Percentiles rank a stretch among this genome's conserved stretches.
Evolutionary conservation across 2,113 vertebrate genomes (phyloP).

Genomic region (Scomber scombrus): DNA sequence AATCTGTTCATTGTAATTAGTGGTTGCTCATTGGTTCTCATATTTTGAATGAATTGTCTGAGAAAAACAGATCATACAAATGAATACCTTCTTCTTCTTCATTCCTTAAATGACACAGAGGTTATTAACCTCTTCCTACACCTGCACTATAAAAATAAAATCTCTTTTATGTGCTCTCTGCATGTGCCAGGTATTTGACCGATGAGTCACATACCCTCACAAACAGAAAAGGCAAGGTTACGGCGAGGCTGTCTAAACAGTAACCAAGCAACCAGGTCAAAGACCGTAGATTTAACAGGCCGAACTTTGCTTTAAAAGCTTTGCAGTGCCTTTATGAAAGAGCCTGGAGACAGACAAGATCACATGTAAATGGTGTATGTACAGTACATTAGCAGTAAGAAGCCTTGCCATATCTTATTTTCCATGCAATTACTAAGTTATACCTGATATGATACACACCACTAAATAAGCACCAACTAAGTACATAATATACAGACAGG

Average conservation of each 20-base stretch:
- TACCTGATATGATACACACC: not conserved
- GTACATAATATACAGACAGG: not conserved
- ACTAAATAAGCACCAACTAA: not conserved
- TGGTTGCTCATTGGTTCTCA: not conserved
- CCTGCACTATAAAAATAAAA: conserved; percentile 47
- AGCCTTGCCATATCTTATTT: too few relatives aligned
- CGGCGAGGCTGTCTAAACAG: conserved; percentile 72
- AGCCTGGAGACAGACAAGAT: not conserved
- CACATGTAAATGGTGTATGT: not conserved
- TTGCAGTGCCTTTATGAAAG: not conserved
- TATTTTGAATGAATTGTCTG: not conserved
- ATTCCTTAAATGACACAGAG: conserved; percentile 24
- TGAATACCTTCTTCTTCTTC: not conserved
- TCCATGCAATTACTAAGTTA: not conserved
- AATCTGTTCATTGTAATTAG: not conserved
- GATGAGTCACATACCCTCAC: conserved; percentile 56
- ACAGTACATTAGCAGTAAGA: not conserved
- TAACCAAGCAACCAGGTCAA: conserved; percentile 67
- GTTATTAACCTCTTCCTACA: conserved; percentile 51
- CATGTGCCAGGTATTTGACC: conserved; percentile 68
- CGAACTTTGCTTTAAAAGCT: conserved; percentile 44
- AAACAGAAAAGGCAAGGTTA: conserved; percentile 49
- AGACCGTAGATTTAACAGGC: conserved; percentile 37
- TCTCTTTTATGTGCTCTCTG: not conserved
- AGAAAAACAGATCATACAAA: not conserved